Base-by-base conservation (phyloP, 2,888 invertebrate species). In the Nudaria mundana region DNA sequence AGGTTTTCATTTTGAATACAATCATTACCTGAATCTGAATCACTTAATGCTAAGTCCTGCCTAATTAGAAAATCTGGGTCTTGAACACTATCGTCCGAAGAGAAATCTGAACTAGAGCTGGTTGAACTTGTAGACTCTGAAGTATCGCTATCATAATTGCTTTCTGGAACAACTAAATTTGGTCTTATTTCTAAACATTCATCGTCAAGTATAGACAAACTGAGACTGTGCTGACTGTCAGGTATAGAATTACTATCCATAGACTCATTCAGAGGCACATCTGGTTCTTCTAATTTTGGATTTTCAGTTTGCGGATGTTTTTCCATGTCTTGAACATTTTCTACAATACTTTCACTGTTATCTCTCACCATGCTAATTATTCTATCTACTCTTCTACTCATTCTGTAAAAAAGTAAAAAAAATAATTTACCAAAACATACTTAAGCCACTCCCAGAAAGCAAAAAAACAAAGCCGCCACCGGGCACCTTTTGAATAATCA, bases 21-120 rank as follows among this genome's bases (percentile, higher is more conserved):
- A n/a, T n/a, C n/a, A n/a, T n/a, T n/a, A n/a, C n/a, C n/a, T n/a
- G 24, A 24, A 24, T 24, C 24, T 10, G 8, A 5, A 24, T 24
- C 24, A 31, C 31, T 20, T 10, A 22, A 16, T n/a, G 30, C 20
- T 30, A 30, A 16, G n/a, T 30, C 30, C 10, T 11, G 11, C 20
- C 18, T 31, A 8, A 22, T 31, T 31, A 12, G 6, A 23, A 32
- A 32, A 32, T 32, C 20, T 14, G 31, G 20, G 7, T 31, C 31
- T 18, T 31, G 10, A 20, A 31, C 31, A 11, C 31, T 18, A 20
- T 31, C 31, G 31, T 31, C 20, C 31, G 31, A 31, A 31, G 31
- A 31, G 18, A 31, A 31, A 31, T 31, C 31, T 31, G 23, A 32
- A 32, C 32, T 31, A 31, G 31, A 31, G 22, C 31, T 31, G 22